Base-by-base conservation (phyloP, 2,888 invertebrate species). In the Opisthograptis luteolata region DNA sequence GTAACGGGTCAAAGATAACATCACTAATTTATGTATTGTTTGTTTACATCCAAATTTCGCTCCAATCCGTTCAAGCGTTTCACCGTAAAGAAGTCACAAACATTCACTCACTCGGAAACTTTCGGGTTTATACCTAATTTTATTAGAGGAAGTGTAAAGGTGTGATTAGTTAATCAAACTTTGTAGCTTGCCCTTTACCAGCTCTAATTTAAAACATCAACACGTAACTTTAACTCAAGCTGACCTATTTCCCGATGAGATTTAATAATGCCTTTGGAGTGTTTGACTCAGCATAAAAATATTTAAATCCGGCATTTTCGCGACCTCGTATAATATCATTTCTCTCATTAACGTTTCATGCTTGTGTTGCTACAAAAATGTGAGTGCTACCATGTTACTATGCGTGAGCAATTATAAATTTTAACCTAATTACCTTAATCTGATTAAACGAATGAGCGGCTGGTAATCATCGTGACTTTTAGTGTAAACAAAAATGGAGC, bases 301-400 rank as follows among this genome's bases (percentile, higher is more conserved):
- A 42, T 31, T 20, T 9, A 39, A 52, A 52, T 39, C n/a, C 56
- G 51, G 61, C 67, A 27, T 10, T 9, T 67, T 64, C 57, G 64
- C 62, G 70, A 58, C 68, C 72, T 71, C 68, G 60, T 71, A 64
- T 67, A 74, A 75, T 66, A 65, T 73, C 70, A 76, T 72, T 67
- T 67, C 63, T 53, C 70, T 73, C 76, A 73, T 80, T 80, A 75
- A 70, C 64, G 68, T 71, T 75, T 72, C 71, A 76, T 73, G 72
- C 74, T 70, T 62, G 66, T 60, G 67, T 69, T 66, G 52, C 69
- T 68, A 70, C 70, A 70, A 73, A 69, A 73, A 73, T 67, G 59
- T 58, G 53, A 43, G 57, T 55, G 52, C 58, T 55, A 47, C 58
- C 67, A 70, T 75, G 52, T 59, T 55, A 47, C 58, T 68, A 70